Percentiles rank a stretch among this genome's conserved stretches.
Evolutionary conservation across 2,797 vertebrate genomes (phyloP).

Genomic region (Huso huso): DNA sequence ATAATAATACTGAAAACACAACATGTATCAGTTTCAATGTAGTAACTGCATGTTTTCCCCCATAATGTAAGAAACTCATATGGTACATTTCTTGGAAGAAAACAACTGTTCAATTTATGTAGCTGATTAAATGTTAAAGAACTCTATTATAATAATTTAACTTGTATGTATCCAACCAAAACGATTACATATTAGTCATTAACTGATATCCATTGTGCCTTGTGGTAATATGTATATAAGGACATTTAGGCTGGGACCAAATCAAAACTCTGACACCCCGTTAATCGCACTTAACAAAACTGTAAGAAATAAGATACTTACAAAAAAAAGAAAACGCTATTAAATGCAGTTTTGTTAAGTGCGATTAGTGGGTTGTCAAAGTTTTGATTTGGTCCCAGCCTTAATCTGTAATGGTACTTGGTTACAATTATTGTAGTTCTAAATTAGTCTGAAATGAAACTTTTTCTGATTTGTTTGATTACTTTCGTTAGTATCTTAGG

Average conservation of each 20-base stretch:
- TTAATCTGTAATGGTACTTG: conserved; percentile 39
- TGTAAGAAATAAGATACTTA: too few species aligned
- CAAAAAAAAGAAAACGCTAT: too few species aligned
- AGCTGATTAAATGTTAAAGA: conserved; percentile 66
- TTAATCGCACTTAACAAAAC: too few species aligned
- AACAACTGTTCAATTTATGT: conserved; percentile 41
- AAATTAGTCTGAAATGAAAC: too few species aligned
- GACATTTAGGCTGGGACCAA: conserved; percentile 9
- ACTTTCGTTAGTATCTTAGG: too few species aligned
- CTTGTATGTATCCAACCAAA: conserved; percentile 61
- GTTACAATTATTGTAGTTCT: conserved; percentile 6
- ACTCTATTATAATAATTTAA: conserved; percentile 51
- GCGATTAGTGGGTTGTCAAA: too few species aligned
- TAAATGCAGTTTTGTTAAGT: too few species aligned
- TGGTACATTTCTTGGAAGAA: conserved; percentile 20
- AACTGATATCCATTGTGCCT: conserved; percentile 61
- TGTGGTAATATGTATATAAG: conserved; percentile 40
- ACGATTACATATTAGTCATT: conserved; percentile 58
- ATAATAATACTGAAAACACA: too few species aligned
- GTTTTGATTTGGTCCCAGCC: too few species aligned
- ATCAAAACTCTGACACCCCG: too few species aligned
- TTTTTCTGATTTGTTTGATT: too few species aligned
- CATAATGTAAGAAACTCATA: conserved; percentile 30
- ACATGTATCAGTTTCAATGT: too few species aligned
- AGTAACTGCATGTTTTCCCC: conserved; percentile 10